Evolutionary conservation across 1,140 invertebrate species (phyloP).

Genomic region (Heliconius congener): DNA sequence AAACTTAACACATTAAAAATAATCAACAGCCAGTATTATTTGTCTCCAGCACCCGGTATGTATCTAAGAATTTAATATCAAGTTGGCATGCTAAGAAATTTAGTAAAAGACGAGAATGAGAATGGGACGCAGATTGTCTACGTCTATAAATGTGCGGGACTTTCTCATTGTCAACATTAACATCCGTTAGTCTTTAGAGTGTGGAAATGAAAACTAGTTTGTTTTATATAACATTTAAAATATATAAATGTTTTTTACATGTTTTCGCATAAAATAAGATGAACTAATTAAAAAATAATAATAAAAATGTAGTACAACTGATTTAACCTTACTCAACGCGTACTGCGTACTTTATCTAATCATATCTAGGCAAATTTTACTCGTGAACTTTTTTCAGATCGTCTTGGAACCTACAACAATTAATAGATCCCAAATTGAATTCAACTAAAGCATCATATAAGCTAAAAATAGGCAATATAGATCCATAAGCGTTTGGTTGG

Average conservation of each 20-base stretch:
- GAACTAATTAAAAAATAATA: too few species aligned
- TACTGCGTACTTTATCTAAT: too few species aligned
- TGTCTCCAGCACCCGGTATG: background rate
- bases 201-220: background rate
- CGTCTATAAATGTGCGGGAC: slow-evolving; percentile 16
- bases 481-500: background rate
- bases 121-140: slow-evolving; percentile 9
- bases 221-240: too few species aligned
- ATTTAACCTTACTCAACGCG: too few species aligned
- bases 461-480: background rate
- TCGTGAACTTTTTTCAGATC: too few species aligned
- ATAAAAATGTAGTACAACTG: too few species aligned
- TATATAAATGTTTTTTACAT: too few species aligned
- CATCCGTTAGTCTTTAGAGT: slow-evolving; percentile 4
- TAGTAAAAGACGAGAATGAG: slow-evolving; percentile 17
- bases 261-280: too few species aligned
- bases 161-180: slow-evolving; percentile 14
- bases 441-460: background rate
- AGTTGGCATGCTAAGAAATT: slow-evolving; percentile 20
- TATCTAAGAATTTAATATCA: slow-evolving; percentile 25
- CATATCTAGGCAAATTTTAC: too few species aligned
- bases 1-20: background rate
- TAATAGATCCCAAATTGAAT: too few species aligned
- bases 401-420: too few species aligned
- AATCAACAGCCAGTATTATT: background rate